Evolutionary conservation across 2,888 invertebrate species (phyloP).

Genomic region (Heteromurus nitidus): DNA sequence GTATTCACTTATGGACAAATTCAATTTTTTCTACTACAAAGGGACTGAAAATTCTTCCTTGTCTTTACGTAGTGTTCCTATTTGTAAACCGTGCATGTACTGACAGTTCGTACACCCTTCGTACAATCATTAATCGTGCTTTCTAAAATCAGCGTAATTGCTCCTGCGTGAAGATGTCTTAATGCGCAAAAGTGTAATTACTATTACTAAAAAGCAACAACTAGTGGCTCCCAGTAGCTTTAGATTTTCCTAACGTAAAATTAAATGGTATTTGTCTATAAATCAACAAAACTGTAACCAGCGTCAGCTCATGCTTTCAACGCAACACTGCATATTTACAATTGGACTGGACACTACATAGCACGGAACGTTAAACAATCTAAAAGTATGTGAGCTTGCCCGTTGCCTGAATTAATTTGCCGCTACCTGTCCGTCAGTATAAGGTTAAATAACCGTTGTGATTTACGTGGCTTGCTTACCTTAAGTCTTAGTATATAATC

Average conservation of each 20-base stretch:
- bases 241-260: no score
- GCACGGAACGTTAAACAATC: no score
- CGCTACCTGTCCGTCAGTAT: slow-evolving; percentile 42
- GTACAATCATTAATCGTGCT: slow-evolving; percentile 46
- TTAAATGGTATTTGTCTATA: not conserved
- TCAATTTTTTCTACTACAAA: no score
- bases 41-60: no score
- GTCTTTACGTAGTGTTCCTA: not conserved
- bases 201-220: no score
- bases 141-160: slow-evolving; percentile 33
- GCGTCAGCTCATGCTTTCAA: not conserved
- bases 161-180: no score
- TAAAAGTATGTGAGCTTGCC: slow-evolving; percentile 47
- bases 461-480: slow-evolving; percentile 29
- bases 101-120: not conserved
- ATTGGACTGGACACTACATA: no score
- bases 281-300: not conserved
- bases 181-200: no score
- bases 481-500: not conserved
- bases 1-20: no score
- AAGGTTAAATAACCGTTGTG: slow-evolving; percentile 42
- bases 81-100: not conserved
- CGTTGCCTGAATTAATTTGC: slow-evolving; percentile 52
- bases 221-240: no score
- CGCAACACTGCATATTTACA: no score